A percentile compares a stretch with the other conserved stretches of the same genome.
Evolutionary conservation across 2,888 invertebrate genomes (phyloP).

Genomic region (Cantharis lateralis): DNA sequence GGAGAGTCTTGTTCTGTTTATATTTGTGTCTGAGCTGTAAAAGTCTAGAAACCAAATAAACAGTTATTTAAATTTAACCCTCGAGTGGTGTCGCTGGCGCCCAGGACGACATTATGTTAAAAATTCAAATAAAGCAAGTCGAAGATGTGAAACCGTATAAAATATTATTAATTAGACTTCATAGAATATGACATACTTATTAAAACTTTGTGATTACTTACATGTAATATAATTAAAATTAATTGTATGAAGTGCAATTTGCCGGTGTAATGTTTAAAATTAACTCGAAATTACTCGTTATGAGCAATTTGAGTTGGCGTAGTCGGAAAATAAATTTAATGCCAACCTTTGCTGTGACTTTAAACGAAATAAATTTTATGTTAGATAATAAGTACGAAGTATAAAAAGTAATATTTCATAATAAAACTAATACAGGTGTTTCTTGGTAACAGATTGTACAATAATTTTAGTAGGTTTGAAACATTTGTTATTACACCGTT

Average conservation of each 20-base stretch:
- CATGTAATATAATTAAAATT: not conserved
- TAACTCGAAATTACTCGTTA: not conserved
- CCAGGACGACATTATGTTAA: not conserved
- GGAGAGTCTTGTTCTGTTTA: not conserved
- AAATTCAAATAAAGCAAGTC: not conserved
- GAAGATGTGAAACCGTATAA: not conserved
- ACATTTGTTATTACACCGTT: conserved; percentile 22
- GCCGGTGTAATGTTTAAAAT: not conserved
- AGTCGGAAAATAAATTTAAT: not conserved
- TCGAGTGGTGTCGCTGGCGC: not conserved
- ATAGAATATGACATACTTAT: not conserved
- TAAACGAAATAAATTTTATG: not conserved
- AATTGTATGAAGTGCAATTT: not conserved
- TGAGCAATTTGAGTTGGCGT: not conserved
- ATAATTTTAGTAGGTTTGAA: conserved; percentile 20
- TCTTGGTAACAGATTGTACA: conserved; percentile 9
- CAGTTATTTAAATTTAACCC: not conserved
- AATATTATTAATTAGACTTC: not conserved
- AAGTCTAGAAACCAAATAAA: not conserved
- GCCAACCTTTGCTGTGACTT: not conserved
- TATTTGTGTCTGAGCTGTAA: not conserved
- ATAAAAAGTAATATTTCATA: conserved; percentile 1
- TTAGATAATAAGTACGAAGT: not conserved
- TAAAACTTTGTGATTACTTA: not conserved
- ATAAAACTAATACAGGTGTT: conserved; percentile 21